Percentiles rank a stretch among this genome's conserved stretches.
Evolutionary conservation across 2,113 vertebrate species (phyloP).

Genomic region (Erythrocercus mccallii): DNA sequence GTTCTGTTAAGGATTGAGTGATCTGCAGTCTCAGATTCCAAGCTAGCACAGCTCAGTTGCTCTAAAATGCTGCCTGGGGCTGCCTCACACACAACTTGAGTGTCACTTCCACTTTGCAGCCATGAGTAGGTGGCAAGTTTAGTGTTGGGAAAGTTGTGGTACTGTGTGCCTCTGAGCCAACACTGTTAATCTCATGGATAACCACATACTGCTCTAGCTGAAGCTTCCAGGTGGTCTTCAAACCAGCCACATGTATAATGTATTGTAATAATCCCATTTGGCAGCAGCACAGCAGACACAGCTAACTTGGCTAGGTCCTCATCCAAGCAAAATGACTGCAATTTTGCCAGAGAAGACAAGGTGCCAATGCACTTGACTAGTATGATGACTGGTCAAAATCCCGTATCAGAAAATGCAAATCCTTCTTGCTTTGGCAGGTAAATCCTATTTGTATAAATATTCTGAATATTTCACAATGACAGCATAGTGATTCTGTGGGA

Average conservation of each 20-base stretch:
- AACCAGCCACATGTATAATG: background rate
- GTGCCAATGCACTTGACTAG: background rate
- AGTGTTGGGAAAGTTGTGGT: background rate
- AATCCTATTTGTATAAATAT: background rate
- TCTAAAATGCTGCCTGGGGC: background rate
- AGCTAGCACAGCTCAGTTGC: background rate
- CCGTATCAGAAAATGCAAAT: background rate
- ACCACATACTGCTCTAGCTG: background rate
- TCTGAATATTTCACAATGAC: background rate
- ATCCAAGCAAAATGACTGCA: background rate
- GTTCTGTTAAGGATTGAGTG: background rate
- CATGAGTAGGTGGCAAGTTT: background rate
- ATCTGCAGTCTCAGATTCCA: background rate
- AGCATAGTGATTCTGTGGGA: background rate
- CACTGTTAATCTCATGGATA: background rate
- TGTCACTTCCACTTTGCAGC: background rate
- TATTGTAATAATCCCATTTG: constrained; percentile 8
- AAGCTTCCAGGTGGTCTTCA: constrained; percentile 42
- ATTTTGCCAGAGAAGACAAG: background rate
- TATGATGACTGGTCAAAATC: background rate
- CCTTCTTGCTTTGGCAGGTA: background rate
- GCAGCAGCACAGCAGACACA: background rate
- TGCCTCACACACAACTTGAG: background rate
- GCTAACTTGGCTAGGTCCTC: background rate
- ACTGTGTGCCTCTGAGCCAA: background rate